Percentiles rank a stretch among this genome's conserved stretches.
phyloP scores from a whole-genome alignment of 1,140 invertebrate genomes.

The Zophobas atratus region DNA sequence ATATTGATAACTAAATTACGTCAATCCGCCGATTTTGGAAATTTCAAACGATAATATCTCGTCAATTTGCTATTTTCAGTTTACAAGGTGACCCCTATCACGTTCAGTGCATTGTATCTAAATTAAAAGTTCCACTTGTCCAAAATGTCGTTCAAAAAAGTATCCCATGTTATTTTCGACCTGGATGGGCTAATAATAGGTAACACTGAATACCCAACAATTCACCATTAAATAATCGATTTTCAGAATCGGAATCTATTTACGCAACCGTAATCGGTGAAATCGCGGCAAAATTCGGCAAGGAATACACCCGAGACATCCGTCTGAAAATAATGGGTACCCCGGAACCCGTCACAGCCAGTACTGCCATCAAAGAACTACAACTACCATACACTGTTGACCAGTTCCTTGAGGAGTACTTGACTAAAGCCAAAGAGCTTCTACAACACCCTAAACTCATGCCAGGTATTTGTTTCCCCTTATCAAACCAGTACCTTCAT shows the following conservation, averaged over 20 bases:
- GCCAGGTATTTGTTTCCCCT: conserved; percentile 69
- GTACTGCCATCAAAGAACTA: conserved; percentile 71
- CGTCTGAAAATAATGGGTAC: conserved; percentile 74
- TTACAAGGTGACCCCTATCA: too few relatives aligned
- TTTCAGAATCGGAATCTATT: conserved; percentile 67
- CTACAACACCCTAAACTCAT: conserved; percentile 67
- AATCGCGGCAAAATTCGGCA: conserved; percentile 69
- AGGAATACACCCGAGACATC: conserved; percentile 74
- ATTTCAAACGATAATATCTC: too few relatives aligned
- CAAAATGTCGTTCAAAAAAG: conserved; percentile 66
- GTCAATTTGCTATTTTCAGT: too few relatives aligned
- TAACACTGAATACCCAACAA: conserved; percentile 45
- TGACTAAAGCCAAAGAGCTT: conserved; percentile 54
- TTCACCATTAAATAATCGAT: not conserved
- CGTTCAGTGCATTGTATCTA: too few relatives aligned
- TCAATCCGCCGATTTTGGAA: too few relatives aligned
- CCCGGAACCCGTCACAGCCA: conserved; percentile 71
- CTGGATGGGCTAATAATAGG: conserved; percentile 73
- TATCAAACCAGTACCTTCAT: not conserved
- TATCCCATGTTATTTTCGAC: conserved; percentile 75
- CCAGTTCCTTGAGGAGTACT: conserved; percentile 69
- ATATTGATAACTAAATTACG: too few relatives aligned
- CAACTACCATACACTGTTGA: conserved; percentile 71
- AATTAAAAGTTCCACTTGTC: not conserved
- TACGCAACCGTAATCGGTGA: conserved; percentile 65